Conservation (phyloP, 2,888 invertebrate species). For the Myathropa florea region DNA sequence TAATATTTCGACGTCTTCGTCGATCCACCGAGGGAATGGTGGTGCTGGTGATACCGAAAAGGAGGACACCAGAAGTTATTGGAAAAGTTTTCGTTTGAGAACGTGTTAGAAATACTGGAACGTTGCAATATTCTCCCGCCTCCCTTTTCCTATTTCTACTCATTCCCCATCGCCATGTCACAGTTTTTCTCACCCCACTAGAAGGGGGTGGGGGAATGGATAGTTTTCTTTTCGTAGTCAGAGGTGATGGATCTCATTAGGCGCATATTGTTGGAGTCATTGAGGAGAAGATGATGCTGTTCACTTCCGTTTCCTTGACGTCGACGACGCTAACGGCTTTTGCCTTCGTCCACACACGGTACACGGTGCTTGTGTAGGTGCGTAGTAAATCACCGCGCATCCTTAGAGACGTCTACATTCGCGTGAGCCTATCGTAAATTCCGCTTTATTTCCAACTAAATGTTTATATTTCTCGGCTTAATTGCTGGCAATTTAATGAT, state of each 20-base stretch:
- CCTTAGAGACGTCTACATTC: constrained; percentile 62
- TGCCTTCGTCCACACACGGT: constrained; percentile 3
- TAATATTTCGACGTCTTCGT: constrained; percentile 57
- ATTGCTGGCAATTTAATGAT: constrained; percentile 71
- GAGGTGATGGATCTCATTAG: constrained; percentile 63
- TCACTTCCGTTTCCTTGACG: constrained; percentile 60
- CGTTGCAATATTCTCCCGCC: constrained; percentile 49
- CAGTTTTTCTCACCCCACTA: constrained; percentile 2
- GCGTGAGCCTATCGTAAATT: constrained; percentile 66
- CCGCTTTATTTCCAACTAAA: constrained; percentile 70
- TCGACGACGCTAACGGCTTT: constrained; percentile 42
- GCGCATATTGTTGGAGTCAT: constrained; percentile 46
- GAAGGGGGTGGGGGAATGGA: background rate
- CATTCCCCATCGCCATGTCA: constrained; percentile 25
- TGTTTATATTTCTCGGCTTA: constrained; percentile 69
- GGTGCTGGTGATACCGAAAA: constrained; percentile 32
- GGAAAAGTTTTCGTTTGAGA: constrained; percentile 70
- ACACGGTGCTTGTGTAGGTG: background rate
- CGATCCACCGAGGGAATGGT: background rate
- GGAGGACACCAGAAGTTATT: constrained; percentile 70
- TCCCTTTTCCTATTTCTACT: background rate
- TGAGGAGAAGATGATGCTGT: background rate
- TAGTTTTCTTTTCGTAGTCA: constrained; percentile 24
- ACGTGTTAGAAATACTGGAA: constrained; percentile 69
- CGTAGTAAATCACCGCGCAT: constrained; percentile 62